Evolutionary conservation across 64 coral and sea anemone species (phyloP), one percentile per base, ranked within the genome.

Genomic region (Stylophora pistillata): DNA sequence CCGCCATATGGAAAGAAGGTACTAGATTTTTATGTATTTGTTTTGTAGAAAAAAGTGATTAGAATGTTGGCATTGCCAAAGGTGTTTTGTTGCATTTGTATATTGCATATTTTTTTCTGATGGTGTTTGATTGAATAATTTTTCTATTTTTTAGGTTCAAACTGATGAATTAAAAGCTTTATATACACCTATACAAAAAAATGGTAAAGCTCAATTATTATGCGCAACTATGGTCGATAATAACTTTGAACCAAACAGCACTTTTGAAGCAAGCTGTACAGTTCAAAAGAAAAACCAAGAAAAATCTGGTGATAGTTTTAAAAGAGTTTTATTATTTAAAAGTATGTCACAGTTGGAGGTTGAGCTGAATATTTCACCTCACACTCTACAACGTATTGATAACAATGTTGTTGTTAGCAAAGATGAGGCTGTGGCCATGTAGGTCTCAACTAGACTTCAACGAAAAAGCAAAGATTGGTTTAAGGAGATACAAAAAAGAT

Each of bases 1-100:
- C 85, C 85, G 13, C 75, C 75, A 78, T 78, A 55, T 76, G 86
- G 71, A 76, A 88, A 76, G 73, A 88, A 88, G 86, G 73, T 88
- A 88, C 53, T 74, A 57, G 64, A 86, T 20, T 70, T 21, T 28
- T 21, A 21, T 21, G 18, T 70, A 20, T 47, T 47, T 47, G 37
- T 47, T 47, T 47, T 47, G 37, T 70, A 5, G 18, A 28, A 70
- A 28, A 75, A 30, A 75, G 29, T 30, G 34, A 75, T 75, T 20
- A 75, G 1, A 33, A 75, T 30, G 0, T 75, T 20, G 29, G 34
- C 73, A 75, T 75, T 16, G 26, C 73, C 73, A 20, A 16, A 30
- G 18, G 73, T 75, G 15, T 47, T 47, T 47, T 47, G 37, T 47
- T 47, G 37, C 7, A 47, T 47, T 47, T 47, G 7, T 47, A 47